phyloP scores from a whole-genome alignment of 2,888 invertebrate species.

The Athetis lepigone region DNA sequence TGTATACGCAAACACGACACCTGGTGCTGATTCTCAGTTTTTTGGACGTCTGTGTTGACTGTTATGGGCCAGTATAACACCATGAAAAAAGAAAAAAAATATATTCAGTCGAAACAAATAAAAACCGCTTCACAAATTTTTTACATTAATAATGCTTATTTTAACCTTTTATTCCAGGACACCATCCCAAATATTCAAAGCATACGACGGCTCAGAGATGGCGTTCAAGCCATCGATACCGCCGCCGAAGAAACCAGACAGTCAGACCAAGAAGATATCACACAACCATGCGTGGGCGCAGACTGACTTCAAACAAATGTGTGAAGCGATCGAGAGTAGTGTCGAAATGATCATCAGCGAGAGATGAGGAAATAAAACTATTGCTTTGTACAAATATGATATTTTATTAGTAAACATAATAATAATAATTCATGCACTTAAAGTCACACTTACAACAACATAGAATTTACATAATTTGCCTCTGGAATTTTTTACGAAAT shows the following conservation, averaged over 20 bases:
- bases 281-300: slow-evolving; percentile 82
- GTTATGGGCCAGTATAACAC: no score
- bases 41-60: no score
- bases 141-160: background rate
- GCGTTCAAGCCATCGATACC: slow-evolving; percentile 94
- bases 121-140: background rate
- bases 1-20: no score
- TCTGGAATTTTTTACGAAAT: slow-evolving; percentile 9
- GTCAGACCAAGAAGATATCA: slow-evolving; percentile 61
- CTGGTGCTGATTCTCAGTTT: no score
- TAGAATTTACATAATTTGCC: background rate
- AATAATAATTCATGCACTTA: background rate
- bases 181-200: slow-evolving; percentile 91
- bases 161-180: slow-evolving; percentile 81
- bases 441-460: no score
- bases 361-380: slow-evolving; percentile 49
- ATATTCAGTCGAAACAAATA: no score
- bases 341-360: slow-evolving; percentile 66
- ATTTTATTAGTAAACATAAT: slow-evolving; percentile 32
- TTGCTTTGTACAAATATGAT: background rate
- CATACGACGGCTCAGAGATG: slow-evolving; percentile 93
- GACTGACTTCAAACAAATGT: slow-evolving; percentile 81
- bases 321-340: slow-evolving; percentile 77
- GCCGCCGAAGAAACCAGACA: slow-evolving; percentile 88
- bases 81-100: no score